Base-by-base conservation (phyloP, 2,113 vertebrate species). In the Apodemus speciosus region DNA sequence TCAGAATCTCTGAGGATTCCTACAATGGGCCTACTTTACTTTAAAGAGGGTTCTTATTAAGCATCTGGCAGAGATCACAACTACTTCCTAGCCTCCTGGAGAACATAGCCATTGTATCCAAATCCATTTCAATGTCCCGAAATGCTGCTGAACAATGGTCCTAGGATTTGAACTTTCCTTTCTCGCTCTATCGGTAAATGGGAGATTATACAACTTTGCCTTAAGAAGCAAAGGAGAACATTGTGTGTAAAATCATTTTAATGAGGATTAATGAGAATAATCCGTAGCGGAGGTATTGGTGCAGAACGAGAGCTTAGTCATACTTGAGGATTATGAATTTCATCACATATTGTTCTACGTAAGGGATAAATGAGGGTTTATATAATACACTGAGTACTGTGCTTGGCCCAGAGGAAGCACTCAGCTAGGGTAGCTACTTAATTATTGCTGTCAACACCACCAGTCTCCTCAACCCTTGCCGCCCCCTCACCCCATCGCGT, bases 241-340 rank as follows among this genome's bases (percentile, higher is more conserved):
- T 13, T 88, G 3, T 40, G 20, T 92, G 32, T 83, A 62, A 73
- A 90, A 49, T 86, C 53, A 75, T 86, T 75, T 11, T 53, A 90
- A 40, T 93, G 77, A 88, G 16, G 68, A 64, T 90, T 79, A 88
- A 85, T 84, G 30, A 87, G 25, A 96, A 90, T 77, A 94, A 81
- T 88, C 18, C n/a, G 43, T 72, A 40, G 43, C 49, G 60, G 23
- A 84, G 15, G 40, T 79, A n/a, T 58, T 90, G 49, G 3, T 83
- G 6, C 38, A 76, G 80, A 88, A 38, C 64, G 64, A 51, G 1
- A 51, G 16, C n/a, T 79, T 93, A 25, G 25, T 88, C 32, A 43
- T 80, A 60, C 10, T 88, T 75, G 11, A 21, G 7, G 25, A n/a
- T 86, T 83, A 60, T 85, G 35, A 64, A 93, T 51, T 58, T 88